Evolutionary conservation across 1,140 invertebrate genomes (phyloP).

Genomic region (Pectinophora gossypiella): DNA sequence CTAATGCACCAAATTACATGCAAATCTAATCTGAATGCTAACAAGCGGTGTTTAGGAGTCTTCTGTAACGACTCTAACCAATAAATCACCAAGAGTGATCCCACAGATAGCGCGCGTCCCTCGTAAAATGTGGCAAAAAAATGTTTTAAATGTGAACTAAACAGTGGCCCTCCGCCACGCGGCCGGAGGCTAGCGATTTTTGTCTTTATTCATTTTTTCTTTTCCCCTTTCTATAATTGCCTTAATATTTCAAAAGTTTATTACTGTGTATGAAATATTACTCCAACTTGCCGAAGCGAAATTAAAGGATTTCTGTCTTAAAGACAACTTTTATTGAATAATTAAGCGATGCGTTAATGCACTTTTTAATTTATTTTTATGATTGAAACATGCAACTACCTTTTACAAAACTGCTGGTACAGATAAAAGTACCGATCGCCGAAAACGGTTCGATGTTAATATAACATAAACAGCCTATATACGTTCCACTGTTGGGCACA

Average conservation of each 20-base stretch:
- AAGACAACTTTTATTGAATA: neutral
- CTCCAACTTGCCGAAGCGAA: neutral
- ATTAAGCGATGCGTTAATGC: too few relatives aligned
- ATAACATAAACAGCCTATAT: too few relatives aligned
- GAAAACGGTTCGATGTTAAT: too few relatives aligned
- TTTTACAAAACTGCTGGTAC: too few relatives aligned
- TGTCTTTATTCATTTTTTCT: constrained; percentile 43
- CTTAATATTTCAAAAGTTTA: constrained; percentile 41
- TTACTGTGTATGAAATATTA: constrained; percentile 32
- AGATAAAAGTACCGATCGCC: too few relatives aligned
- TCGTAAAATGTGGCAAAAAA: constrained; percentile 51
- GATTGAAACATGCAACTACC: too few relatives aligned
- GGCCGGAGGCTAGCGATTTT: constrained; percentile 42
- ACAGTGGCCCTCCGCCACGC: constrained; percentile 59
- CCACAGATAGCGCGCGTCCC: constrained; percentile 44
- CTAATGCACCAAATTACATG: constrained; percentile 57
- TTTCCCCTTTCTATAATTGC: constrained; percentile 45
- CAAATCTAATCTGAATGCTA: constrained; percentile 63
- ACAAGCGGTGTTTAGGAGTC: constrained; percentile 46
- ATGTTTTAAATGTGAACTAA: constrained; percentile 42
- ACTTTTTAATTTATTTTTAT: too few relatives aligned
- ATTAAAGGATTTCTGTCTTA: neutral
- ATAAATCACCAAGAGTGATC: constrained; percentile 64
- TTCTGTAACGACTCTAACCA: constrained; percentile 28
- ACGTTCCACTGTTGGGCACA: too few relatives aligned